A percentile compares a stretch with the other conserved stretches of the same genome.
phyloP scores from a whole-genome alignment of 2,888 invertebrate genomes.

The Fissipunctia ypsillon region DNA sequence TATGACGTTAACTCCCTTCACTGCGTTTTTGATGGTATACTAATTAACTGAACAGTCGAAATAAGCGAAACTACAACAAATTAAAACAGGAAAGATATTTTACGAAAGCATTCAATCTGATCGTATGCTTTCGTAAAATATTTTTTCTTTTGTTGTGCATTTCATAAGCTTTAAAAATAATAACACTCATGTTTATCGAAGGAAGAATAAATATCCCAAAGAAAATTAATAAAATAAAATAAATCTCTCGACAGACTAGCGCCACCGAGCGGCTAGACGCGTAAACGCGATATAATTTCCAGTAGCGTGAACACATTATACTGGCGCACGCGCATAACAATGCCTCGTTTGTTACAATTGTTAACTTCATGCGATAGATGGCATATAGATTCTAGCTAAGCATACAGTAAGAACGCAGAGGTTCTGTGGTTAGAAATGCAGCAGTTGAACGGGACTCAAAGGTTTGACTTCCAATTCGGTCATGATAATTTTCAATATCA shows the following conservation, averaged over 20 bases:
- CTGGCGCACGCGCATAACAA: conserved; percentile 64
- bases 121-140: background rate
- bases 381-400: conserved; percentile 40
- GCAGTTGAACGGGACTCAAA: background rate
- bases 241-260: conserved; percentile 57
- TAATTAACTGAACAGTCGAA: background rate
- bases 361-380: conserved; percentile 69
- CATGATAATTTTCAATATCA: background rate
- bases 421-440: background rate
- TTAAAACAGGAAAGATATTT: no score
- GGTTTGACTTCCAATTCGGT: background rate
- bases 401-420: background rate
- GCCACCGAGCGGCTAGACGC: conserved; percentile 72
- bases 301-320: conserved; percentile 55
- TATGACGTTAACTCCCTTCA: conserved; percentile 27
- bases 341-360: conserved; percentile 62
- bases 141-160: background rate
- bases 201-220: background rate
- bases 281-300: conserved; percentile 54
- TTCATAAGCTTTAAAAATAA: background rate
- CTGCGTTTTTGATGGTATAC: background rate
- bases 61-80: background rate
- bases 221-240: background rate
- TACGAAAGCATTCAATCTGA: no score
- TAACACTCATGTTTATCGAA: no score